phyloP scores from a whole-genome alignment of 2,888 invertebrate species.

The Loripinus fragilis region DNA sequence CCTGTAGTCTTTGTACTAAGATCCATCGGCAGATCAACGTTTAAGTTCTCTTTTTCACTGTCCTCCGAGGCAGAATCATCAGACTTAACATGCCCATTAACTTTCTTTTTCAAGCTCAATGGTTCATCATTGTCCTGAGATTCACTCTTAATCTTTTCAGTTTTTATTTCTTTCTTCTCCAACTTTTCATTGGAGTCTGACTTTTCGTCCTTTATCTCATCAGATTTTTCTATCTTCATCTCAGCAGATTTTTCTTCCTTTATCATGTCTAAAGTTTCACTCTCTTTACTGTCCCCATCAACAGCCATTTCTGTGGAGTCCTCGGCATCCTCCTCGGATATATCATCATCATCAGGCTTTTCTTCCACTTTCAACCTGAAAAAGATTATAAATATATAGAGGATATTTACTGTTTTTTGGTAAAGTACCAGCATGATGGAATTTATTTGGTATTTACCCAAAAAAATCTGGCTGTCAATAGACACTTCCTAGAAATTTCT shows the following conservation, averaged over 20 bases:
- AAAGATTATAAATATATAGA: too few relatives aligned
- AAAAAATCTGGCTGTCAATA: too few relatives aligned
- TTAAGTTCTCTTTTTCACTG: slow-evolving; percentile 78
- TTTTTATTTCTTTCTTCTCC: slow-evolving; percentile 5
- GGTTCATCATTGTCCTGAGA: slow-evolving; percentile 31
- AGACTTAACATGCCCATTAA: slow-evolving; percentile 24
- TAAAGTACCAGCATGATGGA: too few relatives aligned
- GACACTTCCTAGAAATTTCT: too few relatives aligned
- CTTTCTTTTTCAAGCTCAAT: slow-evolving; percentile 29
- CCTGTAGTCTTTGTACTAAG: slow-evolving; percentile 66
- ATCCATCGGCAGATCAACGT: slow-evolving; percentile 60
- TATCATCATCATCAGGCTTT: background rate
- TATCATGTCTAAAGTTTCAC: background rate
- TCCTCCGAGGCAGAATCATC: slow-evolving; percentile 56
- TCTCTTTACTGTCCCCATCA: background rate
- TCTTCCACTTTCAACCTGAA: slow-evolving; percentile 1
- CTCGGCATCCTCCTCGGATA: background rate
- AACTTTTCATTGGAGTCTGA: slow-evolving; percentile 11
- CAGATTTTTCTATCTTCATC: background rate
- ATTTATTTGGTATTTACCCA: too few relatives aligned
- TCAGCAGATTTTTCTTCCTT: background rate
- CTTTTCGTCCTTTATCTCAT: background rate
- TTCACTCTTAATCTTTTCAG: background rate
- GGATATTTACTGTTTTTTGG: too few relatives aligned
- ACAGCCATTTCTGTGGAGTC: background rate